Evolutionary conservation across 2,113 vertebrate species (phyloP).

Genomic region (Crotalus viridis): DNA sequence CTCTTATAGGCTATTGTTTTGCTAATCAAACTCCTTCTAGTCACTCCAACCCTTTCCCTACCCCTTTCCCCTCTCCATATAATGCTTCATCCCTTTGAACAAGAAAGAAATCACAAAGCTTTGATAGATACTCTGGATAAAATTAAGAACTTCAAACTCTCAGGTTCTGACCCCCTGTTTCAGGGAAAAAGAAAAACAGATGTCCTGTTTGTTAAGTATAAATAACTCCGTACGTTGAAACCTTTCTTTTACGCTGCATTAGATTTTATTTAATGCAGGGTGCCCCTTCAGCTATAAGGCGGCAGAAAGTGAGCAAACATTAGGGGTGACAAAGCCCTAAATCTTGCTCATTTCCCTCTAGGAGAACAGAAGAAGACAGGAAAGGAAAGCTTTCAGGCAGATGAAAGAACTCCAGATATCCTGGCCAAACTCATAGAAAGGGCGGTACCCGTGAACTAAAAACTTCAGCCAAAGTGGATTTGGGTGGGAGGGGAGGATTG

Average conservation of each 20-base stretch:
- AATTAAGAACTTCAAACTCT: conserved; percentile 82
- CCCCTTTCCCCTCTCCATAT: conserved; percentile 39
- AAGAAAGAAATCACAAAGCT: conserved; percentile 68
- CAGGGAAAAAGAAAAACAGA: conserved; percentile 80
- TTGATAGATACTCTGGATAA: conserved; percentile 79
- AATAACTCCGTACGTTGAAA: conserved; percentile 68
- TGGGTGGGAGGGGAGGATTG: background rate
- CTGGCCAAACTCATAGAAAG: conserved; percentile 28
- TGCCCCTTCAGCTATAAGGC: conserved; percentile 52
- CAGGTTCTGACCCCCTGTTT: conserved; percentile 55
- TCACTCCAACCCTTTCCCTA: conserved; percentile 53
- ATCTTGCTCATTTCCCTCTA: conserved; percentile 48
- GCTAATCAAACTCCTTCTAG: conserved; percentile 55
- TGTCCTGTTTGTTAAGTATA: conserved; percentile 77
- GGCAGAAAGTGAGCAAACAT: conserved; percentile 46
- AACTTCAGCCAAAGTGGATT: background rate
- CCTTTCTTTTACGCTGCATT: conserved; percentile 56
- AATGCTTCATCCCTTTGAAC: conserved; percentile 62
- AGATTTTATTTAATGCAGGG: conserved; percentile 70
- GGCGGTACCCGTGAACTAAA: conserved; percentile 1
- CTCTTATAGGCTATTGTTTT: background rate
- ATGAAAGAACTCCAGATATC: conserved; percentile 49
- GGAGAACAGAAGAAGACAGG: conserved; percentile 40
- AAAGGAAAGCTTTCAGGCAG: conserved; percentile 53
- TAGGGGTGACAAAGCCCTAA: conserved; percentile 59